A percentile compares a stretch with the other conserved stretches of the same genome.
These are phyloP conservation scores for Pteruthius melanotis DNA, from an alignment of 2,113 vertebrate species.

Conservation along the genomic window DNA sequence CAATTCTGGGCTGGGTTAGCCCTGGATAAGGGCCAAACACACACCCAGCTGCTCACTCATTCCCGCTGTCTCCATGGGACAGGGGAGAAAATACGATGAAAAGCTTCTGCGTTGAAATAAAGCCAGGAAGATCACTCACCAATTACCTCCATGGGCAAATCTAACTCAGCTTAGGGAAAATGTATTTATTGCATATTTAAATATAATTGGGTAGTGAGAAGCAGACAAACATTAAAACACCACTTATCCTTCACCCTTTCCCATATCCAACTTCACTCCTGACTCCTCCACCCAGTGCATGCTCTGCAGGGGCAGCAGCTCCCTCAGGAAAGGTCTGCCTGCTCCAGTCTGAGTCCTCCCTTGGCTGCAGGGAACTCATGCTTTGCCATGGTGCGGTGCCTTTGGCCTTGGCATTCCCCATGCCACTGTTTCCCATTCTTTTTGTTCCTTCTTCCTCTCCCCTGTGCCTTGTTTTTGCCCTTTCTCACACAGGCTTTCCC, in stretches of 20 bases:
- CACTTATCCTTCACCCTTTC: background rate
- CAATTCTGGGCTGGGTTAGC: background rate
- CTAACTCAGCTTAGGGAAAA: background rate
- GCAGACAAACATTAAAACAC: background rate
- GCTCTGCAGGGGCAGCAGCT: background rate
- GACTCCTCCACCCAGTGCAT: rapidly evolving
- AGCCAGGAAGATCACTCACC: background rate
- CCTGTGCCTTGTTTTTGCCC: background rate
- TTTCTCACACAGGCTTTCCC: background rate
- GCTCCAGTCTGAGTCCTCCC: background rate
- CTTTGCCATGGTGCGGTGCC: rapidly evolving
- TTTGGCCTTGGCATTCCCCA: background rate
- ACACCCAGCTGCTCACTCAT: background rate
- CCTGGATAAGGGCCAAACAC: background rate
- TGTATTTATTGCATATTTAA: background rate
- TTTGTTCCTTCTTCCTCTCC: background rate
- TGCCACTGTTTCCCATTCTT: background rate
- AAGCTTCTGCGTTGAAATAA: background rate
- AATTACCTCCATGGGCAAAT: background rate
- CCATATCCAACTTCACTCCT: background rate
- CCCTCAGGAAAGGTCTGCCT: background rate
- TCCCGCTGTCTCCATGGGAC: background rate
- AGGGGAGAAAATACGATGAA: background rate
- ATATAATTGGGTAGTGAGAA: background rate
- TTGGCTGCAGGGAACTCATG: background rate